Percentiles rank a stretch among this genome's conserved stretches.
Conservation (phyloP, 2,113 vertebrate species). For the Scomber japonicus region DNA sequence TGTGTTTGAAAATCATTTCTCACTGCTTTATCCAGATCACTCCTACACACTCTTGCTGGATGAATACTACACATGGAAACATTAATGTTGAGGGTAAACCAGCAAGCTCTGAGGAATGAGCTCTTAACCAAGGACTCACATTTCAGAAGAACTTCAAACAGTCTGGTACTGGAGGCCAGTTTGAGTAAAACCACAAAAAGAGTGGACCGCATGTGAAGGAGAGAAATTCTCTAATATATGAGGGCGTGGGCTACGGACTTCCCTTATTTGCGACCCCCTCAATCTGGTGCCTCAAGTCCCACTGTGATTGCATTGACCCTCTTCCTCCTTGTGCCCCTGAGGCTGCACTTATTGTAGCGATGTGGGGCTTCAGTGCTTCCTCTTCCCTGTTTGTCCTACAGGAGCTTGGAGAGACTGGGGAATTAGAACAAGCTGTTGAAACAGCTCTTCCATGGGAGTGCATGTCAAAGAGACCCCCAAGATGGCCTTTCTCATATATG, state of each 20-base stretch:
- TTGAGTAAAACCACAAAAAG: slow-evolving; percentile 61
- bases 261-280: slow-evolving; percentile 64
- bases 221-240: slow-evolving; percentile 53
- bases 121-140: slow-evolving; percentile 36
- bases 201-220: slow-evolving; percentile 60
- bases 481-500: slow-evolving; percentile 62
- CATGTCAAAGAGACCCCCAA: slow-evolving; percentile 66
- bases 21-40: slow-evolving; percentile 20
- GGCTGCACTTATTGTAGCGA: slow-evolving; percentile 72
- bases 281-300: slow-evolving; percentile 59
- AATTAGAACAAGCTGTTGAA: slow-evolving; percentile 84
- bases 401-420: slow-evolving; percentile 61
- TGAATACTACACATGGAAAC: slow-evolving; percentile 42
- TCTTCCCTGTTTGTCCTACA: slow-evolving; percentile 75
- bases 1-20: slow-evolving; percentile 58
- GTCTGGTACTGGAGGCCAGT: slow-evolving; percentile 33
- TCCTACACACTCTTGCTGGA: slow-evolving; percentile 29
- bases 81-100: slow-evolving; percentile 37
- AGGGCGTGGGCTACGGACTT: slow-evolving; percentile 59
- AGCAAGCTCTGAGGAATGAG: slow-evolving; percentile 22
- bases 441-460: slow-evolving; percentile 76
- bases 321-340: slow-evolving; percentile 71
- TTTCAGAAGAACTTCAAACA: slow-evolving; percentile 61
- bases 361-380: slow-evolving; percentile 69
- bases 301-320: slow-evolving; percentile 76